Base-by-base conservation (phyloP, 2,797 vertebrate species). In the Lophotriccus pileatus region DNA sequence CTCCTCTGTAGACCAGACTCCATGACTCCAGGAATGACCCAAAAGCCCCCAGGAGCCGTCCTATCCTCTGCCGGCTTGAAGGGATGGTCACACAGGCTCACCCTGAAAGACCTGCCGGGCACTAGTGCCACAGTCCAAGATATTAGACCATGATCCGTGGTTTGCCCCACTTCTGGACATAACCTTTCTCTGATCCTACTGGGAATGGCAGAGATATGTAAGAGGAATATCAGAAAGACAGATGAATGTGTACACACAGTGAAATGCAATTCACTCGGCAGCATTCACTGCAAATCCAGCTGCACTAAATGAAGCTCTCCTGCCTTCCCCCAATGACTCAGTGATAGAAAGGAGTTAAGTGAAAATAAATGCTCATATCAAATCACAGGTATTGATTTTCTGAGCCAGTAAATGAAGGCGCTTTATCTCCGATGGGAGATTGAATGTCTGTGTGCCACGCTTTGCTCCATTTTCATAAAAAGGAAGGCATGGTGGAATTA, bases 301-400 rank as follows among this genome's bases (percentile, higher is more conserved):
- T 94, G 89, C 92, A 94, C 94, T 92, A 95, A 96, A 96, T 96
- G 94, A 95, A 96, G 82, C 88, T 94, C 92, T 91, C 89, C 85
- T 95, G 90, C 89, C 83, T 94, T 97, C 89, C 73, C 89, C 90
- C 90, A 91, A 55, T 94, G 88, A 88, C 69, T 96, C 77, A 43
- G 79, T 97, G 95, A 96, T 92, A 96, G 96, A 97, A 97, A 94
- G 95, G 92, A 96, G 95, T 96, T 97, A 97, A 97, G 95, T 96
- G 95, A 96, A 96, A 97, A 97, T 97, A 97, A 97, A 97, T 96
- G 94, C 87, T 96, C 95, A 96, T 97, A 97, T 97, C 96, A 97
- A 97, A 97, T 97, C 96, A 96, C 96, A 96, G 93, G 91, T 96
- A 97, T 97, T 97, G 96, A 97, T 97, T 97, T 97, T 97, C 94